Conservation (phyloP, 2,888 invertebrate genomes). For the Crematogaster levior region DNA sequence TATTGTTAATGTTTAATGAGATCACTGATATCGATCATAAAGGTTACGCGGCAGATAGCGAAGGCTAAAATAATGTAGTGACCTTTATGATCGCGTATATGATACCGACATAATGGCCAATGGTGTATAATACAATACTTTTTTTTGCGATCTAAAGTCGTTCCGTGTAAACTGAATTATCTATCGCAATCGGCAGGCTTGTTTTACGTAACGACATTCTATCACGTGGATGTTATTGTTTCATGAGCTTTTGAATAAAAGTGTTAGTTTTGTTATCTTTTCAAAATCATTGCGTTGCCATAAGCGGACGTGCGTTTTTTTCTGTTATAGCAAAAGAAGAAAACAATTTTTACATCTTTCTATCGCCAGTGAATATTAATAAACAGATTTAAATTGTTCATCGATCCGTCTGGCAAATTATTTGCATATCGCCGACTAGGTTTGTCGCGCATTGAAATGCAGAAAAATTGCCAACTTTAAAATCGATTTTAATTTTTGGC, state of each 20-base stretch:
- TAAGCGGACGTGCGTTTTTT: not conserved
- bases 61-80: slow-evolving; percentile 69
- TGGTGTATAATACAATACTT: slow-evolving; percentile 59
- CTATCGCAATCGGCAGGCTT: slow-evolving; percentile 63
- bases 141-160: slow-evolving; percentile 23
- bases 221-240: slow-evolving; percentile 61
- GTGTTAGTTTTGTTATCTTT: slow-evolving; percentile 34
- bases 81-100: slow-evolving; percentile 70
- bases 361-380: too few relatives aligned
- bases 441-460: too few relatives aligned
- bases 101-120: slow-evolving; percentile 67
- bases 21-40: slow-evolving; percentile 73
- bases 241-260: slow-evolving; percentile 41
- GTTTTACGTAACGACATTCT: slow-evolving; percentile 67
- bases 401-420: too few relatives aligned
- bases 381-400: too few relatives aligned
- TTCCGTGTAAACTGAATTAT: slow-evolving; percentile 66
- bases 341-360: too few relatives aligned
- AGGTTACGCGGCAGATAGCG: slow-evolving; percentile 70
- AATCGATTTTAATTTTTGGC: too few relatives aligned
- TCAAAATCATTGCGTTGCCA: slow-evolving; percentile 21
- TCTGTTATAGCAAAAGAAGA: too few relatives aligned
- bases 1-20: slow-evolving; percentile 75
- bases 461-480: too few relatives aligned
- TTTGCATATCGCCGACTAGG: too few relatives aligned